phyloP scores from a whole-genome alignment of 2,113 vertebrate genomes.

The Motacilla tschutschensis region DNA sequence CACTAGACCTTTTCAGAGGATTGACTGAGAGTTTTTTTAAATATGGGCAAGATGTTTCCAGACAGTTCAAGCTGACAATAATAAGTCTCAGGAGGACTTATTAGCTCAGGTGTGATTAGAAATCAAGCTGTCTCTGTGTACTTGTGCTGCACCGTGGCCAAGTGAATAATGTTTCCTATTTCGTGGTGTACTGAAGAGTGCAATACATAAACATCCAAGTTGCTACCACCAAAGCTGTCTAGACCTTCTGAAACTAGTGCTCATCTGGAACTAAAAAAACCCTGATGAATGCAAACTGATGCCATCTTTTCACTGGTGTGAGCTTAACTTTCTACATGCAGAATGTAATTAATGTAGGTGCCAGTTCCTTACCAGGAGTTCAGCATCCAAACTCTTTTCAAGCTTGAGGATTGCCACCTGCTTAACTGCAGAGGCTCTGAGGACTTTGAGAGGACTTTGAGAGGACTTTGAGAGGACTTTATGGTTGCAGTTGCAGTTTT shows the following conservation, averaged over 20 bases:
- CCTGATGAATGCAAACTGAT: not conserved
- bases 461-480: not conserved
- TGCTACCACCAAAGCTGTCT: not conserved
- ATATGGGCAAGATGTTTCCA: not conserved
- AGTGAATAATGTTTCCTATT: slow-evolving; percentile 30
- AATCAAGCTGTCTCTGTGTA: slow-evolving; percentile 15
- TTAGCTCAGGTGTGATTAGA: slow-evolving; percentile 60
- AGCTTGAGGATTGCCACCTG: not conserved
- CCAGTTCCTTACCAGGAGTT: not conserved
- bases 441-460: not conserved
- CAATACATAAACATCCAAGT: not conserved
- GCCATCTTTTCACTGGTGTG: not conserved
- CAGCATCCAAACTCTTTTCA: not conserved
- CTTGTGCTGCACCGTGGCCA: not conserved
- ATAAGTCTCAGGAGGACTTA: slow-evolving; percentile 51
- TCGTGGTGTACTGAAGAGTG: not conserved
- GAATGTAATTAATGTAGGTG: not conserved
- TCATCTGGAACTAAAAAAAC: not conserved
- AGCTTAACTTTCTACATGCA: not conserved
- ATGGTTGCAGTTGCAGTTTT: not conserved
- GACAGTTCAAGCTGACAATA: slow-evolving; percentile 33
- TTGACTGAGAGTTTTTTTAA: not conserved
- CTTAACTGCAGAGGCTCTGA: not conserved
- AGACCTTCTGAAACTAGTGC: not conserved
- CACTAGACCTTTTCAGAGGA: not conserved